A percentile compares a stretch with the other conserved stretches of the same genome.
Conservation (phyloP, 2,888 invertebrate genomes). For the Monoplex corrugatus region DNA sequence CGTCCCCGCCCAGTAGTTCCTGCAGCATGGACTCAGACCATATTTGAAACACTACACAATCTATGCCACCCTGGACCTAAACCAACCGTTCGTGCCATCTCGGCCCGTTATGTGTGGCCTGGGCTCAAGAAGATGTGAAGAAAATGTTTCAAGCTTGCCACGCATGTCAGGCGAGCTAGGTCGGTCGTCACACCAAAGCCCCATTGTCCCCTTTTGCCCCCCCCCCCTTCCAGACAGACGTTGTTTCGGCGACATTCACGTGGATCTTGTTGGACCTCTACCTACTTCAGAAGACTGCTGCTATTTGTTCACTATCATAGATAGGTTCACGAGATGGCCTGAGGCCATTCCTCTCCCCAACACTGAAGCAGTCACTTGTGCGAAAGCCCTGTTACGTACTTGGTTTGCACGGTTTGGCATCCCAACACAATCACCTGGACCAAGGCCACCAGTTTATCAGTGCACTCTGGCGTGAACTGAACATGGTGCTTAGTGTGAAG, state of each 20-base stretch:
- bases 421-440: no score
- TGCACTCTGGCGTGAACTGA: no score
- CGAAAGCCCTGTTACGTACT: not conserved
- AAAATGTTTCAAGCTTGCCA: not conserved
- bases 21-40: not conserved
- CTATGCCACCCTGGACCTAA: not conserved
- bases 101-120: conserved; percentile 6
- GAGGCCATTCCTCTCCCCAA: conserved; percentile 7
- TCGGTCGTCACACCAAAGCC: not conserved
- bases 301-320: not conserved
- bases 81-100: not conserved
- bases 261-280: not conserved
- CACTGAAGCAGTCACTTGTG: not conserved
- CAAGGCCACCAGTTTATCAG: no score
- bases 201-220: not conserved
- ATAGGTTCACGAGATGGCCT: not conserved
- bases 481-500: no score
- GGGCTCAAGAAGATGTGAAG: not conserved
- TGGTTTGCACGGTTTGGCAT: not conserved
- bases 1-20: not conserved
- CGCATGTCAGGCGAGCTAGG: not conserved
- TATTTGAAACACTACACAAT: not conserved
- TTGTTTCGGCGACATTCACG: not conserved
- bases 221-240: not conserved
- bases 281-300: not conserved